Evolutionary conservation across 2,888 invertebrate species (phyloP).

Genomic region (Stenichneumon culpator): DNA sequence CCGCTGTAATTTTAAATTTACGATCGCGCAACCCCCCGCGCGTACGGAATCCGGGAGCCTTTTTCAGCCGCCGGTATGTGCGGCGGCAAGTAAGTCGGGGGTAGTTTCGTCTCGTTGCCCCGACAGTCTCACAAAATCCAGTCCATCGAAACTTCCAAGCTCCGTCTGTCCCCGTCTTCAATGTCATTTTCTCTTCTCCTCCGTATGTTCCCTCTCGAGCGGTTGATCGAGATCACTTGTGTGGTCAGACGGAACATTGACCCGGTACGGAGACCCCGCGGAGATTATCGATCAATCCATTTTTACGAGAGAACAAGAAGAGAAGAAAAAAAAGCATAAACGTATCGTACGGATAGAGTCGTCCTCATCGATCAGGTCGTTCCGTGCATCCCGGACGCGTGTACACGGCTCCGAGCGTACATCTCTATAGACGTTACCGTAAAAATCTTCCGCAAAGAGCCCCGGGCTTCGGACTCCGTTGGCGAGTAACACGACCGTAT

Average conservation of each 20-base stretch:
- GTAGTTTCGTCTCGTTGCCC: conserved; percentile 47
- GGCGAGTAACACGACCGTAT: conserved; percentile 1
- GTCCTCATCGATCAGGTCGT: conserved; percentile 45
- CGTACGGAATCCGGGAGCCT: conserved; percentile 26
- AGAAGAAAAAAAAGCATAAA: background rate
- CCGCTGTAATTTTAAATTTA: conserved; percentile 79
- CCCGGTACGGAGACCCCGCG: conserved; percentile 1
- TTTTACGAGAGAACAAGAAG: conserved; percentile 23
- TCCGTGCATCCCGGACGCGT: background rate
- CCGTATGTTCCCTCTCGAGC: conserved; percentile 2
- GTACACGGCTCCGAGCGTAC: background rate
- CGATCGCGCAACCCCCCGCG: conserved; percentile 65
- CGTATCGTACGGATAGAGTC: conserved; percentile 25
- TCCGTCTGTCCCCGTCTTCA: background rate
- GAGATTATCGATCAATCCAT: conserved; percentile 45
- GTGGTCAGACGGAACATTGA: conserved; percentile 17
- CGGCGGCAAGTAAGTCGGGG: conserved; percentile 45
- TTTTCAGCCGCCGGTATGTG: conserved; percentile 42
- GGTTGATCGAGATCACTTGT: conserved; percentile 38
- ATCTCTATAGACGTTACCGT: background rate
- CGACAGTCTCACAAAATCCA: conserved; percentile 13
- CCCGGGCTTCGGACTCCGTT: background rate
- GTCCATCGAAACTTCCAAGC: conserved; percentile 26
- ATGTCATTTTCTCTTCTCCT: conserved; percentile 18
- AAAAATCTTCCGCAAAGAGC: background rate